phyloP scores from a whole-genome alignment of 2,797 vertebrate genomes.

The Galago senegalensis region DNA sequence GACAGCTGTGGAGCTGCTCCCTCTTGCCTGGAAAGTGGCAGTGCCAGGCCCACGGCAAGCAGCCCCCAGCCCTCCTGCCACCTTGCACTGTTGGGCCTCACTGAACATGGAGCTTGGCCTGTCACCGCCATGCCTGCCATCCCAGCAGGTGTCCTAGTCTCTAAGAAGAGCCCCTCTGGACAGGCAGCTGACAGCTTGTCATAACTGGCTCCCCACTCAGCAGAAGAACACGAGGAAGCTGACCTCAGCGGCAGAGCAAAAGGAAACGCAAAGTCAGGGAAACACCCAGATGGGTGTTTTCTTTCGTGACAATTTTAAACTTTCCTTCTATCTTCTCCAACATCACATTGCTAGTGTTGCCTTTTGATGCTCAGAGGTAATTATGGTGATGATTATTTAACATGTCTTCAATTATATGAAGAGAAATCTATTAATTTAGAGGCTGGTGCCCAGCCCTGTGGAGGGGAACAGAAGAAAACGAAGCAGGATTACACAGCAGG shows the following conservation, averaged over 20 bases:
- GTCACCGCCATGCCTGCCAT: constrained; percentile 47
- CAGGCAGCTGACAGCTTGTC: constrained; percentile 80
- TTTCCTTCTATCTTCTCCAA: neutral
- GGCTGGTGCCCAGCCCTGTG: neutral
- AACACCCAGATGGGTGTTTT: neutral
- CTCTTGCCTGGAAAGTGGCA: constrained; percentile 78
- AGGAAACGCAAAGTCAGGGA: neutral
- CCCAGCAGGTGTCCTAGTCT: constrained; percentile 64
- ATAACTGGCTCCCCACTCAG: neutral
- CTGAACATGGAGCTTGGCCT: constrained; percentile 9
- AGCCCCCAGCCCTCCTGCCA: constrained; percentile 52
- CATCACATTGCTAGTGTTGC: neutral
- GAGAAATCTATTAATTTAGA: constrained; percentile 53
- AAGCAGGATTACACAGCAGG: neutral
- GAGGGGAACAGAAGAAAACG: neutral
- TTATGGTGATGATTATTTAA: constrained; percentile 55
- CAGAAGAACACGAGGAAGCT: neutral
- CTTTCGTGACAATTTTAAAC: neutral
- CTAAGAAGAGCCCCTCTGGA: constrained; percentile 36
- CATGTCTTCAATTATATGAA: constrained; percentile 43
- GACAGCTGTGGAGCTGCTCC: constrained; percentile 82
- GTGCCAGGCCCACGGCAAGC: constrained; percentile 41
- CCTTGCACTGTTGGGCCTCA: constrained; percentile 58
- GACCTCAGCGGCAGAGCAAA: constrained; percentile 37
- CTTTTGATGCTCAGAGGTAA: constrained; percentile 45